Base-by-base conservation (phyloP, 2,797 vertebrate genomes). In the Danio jaintianensis region DNA sequence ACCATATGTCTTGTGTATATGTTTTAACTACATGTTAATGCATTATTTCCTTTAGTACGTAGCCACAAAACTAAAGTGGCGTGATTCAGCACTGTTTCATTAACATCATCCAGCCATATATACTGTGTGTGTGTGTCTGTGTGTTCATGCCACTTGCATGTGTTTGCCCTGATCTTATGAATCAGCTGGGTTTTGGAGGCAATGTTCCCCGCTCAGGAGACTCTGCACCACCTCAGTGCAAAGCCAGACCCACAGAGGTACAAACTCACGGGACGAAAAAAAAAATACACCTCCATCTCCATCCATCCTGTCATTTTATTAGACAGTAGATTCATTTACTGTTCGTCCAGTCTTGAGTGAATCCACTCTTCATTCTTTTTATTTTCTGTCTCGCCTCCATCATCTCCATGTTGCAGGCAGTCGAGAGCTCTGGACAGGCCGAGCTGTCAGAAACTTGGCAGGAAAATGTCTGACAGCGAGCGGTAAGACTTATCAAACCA, bases 381-480 rank as follows among this genome's bases (percentile, higher is more conserved):
- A 58, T 84, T 88, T 80, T 90, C 85, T 92, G 88, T 90, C 90
- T 85, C 88, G 83, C 89, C 90, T 83, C 88, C 91, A 94, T 91
- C 93, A 93, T 94, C 93, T 85, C 93, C 94, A 92, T 95, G 90
- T 91, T 92, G 85, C 95, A 98, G 97, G 95, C 96, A 96, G 87
- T 94, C 95, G 92, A 94, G 96, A 94, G 96, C 94, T 90, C 92
- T 95, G 95, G 96, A 96, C 92, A 95, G 93, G 91, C 92, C 96
- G 91, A 96, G 94, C 91, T 95, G 92, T 95, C 96, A 95, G 91
- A 95, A 94, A 93, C 92, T 93, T 90, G 91, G 94, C 94, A 96
- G 94, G 92, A 96, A 95, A 93, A 90, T 90, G 90, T 90, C 94
- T 93, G 95, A 96, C 92, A 91, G 93, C 82, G 91, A 95, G 96